These are phyloP conservation scores for Oriolus oriolus DNA, from an alignment of 2,113 vertebrate genomes.

Conservation along the genomic window DNA sequence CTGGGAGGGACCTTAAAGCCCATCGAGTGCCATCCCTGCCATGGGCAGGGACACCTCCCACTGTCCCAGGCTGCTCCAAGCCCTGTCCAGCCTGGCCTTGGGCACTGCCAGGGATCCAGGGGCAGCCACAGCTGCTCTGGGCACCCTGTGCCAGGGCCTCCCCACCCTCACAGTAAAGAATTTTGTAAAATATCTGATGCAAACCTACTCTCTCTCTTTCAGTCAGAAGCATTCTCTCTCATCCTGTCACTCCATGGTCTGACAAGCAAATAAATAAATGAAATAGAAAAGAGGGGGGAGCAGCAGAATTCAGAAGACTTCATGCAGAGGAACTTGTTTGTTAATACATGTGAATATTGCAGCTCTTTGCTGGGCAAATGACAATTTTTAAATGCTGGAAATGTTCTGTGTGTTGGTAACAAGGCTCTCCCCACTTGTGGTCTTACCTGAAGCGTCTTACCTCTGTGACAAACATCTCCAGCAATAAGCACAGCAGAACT, in stretches of 20 bases:
- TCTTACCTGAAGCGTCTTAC: neutral
- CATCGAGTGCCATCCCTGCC: too few relatives aligned
- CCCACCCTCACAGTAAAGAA: accelerated
- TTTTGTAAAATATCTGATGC: too few relatives aligned
- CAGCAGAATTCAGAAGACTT: neutral
- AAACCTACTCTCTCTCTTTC: neutral
- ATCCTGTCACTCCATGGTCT: too few relatives aligned
- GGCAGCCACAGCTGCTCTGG: neutral
- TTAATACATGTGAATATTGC: neutral
- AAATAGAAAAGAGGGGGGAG: accelerated
- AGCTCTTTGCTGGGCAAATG: neutral
- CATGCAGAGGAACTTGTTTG: neutral
- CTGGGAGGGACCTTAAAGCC: neutral
- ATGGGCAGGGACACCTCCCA: neutral
- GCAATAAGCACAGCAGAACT: neutral
- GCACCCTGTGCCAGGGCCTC: neutral
- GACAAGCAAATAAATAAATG: neutral
- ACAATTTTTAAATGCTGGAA: neutral
- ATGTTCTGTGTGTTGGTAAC: neutral
- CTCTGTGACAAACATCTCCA: neutral
- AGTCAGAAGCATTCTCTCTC: neutral
- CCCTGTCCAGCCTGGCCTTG: accelerated
- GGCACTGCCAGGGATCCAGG: neutral
- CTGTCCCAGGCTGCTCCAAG: accelerated
- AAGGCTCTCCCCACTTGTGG: neutral